A percentile compares a stretch with the other conserved stretches of the same genome.
Evolutionary conservation across 1,140 invertebrate species (phyloP).

Genomic region (Drosophila burlai): DNA sequence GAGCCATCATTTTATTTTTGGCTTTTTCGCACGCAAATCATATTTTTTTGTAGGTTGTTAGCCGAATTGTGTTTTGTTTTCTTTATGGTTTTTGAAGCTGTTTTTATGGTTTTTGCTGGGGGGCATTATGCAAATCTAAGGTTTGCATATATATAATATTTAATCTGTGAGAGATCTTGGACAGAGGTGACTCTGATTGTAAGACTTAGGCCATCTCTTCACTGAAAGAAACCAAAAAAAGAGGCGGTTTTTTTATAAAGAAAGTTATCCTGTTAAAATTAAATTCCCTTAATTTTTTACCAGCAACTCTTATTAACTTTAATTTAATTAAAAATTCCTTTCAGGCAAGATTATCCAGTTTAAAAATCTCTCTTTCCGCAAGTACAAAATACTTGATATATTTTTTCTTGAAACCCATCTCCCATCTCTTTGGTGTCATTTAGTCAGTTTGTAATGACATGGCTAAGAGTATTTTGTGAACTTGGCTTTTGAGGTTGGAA

Average conservation of each 20-base stretch:
- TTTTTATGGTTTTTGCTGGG: slow-evolving; percentile 24
- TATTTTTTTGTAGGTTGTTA: slow-evolving; percentile 32
- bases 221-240: background rate
- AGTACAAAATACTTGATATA: slow-evolving; percentile 5
- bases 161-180: slow-evolving; percentile 10
- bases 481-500: slow-evolving; percentile 37
- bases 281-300: background rate
- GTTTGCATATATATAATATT: slow-evolving; percentile 18
- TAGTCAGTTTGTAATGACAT: slow-evolving; percentile 79
- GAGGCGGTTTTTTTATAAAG: background rate
- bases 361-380: background rate
- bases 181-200: slow-evolving; percentile 4
- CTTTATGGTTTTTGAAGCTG: slow-evolving; percentile 29
- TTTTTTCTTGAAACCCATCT: background rate
- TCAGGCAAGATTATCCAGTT: background rate
- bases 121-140: slow-evolving; percentile 69
- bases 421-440: slow-evolving; percentile 52
- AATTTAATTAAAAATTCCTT: background rate
- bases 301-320: background rate
- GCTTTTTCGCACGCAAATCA: slow-evolving; percentile 79
- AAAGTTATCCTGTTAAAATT: background rate
- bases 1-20: slow-evolving; percentile 42
- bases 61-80: slow-evolving; percentile 20
- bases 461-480: slow-evolving; percentile 81
- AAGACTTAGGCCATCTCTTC: background rate